Evolutionary conservation across 2,797 vertebrate genomes (phyloP).

Genomic region (Protonibea diacanthus): DNA sequence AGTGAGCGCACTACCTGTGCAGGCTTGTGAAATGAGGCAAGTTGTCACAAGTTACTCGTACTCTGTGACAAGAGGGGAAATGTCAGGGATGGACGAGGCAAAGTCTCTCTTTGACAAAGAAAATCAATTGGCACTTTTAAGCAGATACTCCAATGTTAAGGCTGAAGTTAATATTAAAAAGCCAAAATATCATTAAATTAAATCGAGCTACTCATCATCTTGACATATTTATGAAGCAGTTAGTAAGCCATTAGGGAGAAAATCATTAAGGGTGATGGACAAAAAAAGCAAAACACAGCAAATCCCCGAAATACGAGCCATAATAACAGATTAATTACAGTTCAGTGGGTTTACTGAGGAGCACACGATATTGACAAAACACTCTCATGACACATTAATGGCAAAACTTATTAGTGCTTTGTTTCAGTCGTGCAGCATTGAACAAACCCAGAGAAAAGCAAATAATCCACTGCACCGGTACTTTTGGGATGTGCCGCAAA

Average conservation of each 20-base stretch:
- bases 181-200: slow-evolving; percentile 14
- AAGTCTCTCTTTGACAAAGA: slow-evolving; percentile 61
- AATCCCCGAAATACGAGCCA: slow-evolving; percentile 44
- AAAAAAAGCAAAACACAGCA: slow-evolving; percentile 29
- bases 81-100: slow-evolving; percentile 59
- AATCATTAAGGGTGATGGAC: slow-evolving; percentile 33
- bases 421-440: slow-evolving; percentile 21
- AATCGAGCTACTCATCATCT: slow-evolving; percentile 33
- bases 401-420: slow-evolving; percentile 24
- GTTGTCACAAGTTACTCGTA: slow-evolving; percentile 76
- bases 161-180: slow-evolving; percentile 14
- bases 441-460: slow-evolving; percentile 43
- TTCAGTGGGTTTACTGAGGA: slow-evolving; percentile 24
- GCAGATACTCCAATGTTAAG: neutral
- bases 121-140: slow-evolving; percentile 10
- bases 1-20: slow-evolving; percentile 65
- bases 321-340: slow-evolving; percentile 36
- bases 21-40: slow-evolving; percentile 66
- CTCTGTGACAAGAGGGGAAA: slow-evolving; percentile 74
- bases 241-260: slow-evolving; percentile 32
- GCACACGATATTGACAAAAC: slow-evolving; percentile 23
- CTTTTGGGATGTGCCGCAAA: slow-evolving; percentile 50
- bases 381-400: slow-evolving; percentile 8
- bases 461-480: slow-evolving; percentile 30
- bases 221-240: slow-evolving; percentile 51